Evolutionary conservation across 2,888 invertebrate genomes (phyloP), one percentile per base, ranked within the genome.

Genomic region (Neoascia interrupta): DNA sequence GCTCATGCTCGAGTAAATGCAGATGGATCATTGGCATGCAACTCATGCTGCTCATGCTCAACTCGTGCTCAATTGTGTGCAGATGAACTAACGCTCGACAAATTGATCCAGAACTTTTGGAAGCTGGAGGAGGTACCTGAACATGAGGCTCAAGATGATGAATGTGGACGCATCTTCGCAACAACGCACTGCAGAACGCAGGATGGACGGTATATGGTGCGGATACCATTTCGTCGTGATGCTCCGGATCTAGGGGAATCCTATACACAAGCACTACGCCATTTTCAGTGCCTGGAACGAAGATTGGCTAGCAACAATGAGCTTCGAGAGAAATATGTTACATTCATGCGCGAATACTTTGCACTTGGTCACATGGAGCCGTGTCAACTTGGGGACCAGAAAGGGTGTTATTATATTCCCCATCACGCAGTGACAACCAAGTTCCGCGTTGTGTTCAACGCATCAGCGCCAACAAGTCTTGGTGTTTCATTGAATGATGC

Each of bases 361-460:
- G 11, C 19, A 0, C 5, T 60, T 5, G 31, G 41, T 1, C 41
- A 36, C 10, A 63, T 45, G 54, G 54, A 53, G n/a, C 1, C 5
- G 1, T 41, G 23, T 1, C 10, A 15, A 19, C 41, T 21, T 19
- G 41, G 21, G 5, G 41, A 41, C 19, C 41, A 41, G n/a, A n/a
- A n/a, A 19, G 11, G 19, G n/a, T 13, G 41, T 41, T 56, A 69
- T 28, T 69, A 69, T 31, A 51, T 72, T 10, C 53, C 63, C 6
- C 63, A 61, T 34, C 69, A 69, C 18, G 60, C 47, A 15, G 69
- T 72, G n/a, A 45, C 61, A n/a, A 49, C 53, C 19, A 61, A 72
- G 23, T 43, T 51, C 16, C 39, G 70, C n/a, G 61, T 51, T 11
- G 70, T 63, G 3, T 41, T 41, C 41, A 41, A 39, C 16, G 39